Percentiles rank a stretch among this genome's conserved stretches.
Evolutionary conservation across 2,888 invertebrate species (phyloP).

Genomic region (Lasioglossum leucozonium): DNA sequence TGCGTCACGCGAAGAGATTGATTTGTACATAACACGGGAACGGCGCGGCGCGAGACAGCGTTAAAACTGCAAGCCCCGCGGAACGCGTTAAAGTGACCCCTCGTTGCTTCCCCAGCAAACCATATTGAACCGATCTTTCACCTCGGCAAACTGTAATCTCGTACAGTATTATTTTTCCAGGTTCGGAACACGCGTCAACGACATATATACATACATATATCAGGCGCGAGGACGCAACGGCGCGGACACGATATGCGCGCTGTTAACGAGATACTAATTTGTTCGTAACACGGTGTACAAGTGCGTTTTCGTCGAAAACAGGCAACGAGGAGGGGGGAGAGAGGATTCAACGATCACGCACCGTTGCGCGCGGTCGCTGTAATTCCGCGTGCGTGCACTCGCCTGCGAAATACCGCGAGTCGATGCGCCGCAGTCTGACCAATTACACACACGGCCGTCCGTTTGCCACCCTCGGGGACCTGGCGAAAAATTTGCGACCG

Average conservation of each 20-base stretch:
- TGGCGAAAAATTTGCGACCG: constrained; percentile 46
- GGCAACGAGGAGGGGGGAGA: not conserved
- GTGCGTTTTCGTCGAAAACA: constrained; percentile 27
- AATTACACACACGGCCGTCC: constrained; percentile 57
- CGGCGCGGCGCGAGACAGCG: no score
- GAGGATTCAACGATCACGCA: constrained; percentile 33
- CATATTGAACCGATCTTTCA: constrained; percentile 34
- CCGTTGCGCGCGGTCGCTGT: constrained; percentile 41
- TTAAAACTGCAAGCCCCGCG: not conserved
- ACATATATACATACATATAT: constrained; percentile 16
- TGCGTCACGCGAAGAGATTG: not conserved
- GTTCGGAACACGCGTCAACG: constrained; percentile 29
- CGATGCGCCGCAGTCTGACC: constrained; percentile 62
- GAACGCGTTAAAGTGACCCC: constrained; percentile 2
- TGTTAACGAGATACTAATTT: constrained; percentile 58
- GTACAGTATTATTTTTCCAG: constrained; percentile 31
- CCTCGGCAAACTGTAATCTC: constrained; percentile 14
- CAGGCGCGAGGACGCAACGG: constrained; percentile 6
- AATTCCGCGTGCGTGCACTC: constrained; percentile 29
- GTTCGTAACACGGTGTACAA: constrained; percentile 19
- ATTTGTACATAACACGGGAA: not conserved
- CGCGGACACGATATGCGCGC: constrained; percentile 16
- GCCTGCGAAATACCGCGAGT: constrained; percentile 45
- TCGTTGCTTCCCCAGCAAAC: not conserved
- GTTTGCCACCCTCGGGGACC: constrained; percentile 7